phyloP scores from a whole-genome alignment of 2,113 vertebrate species.

The Rhagologus leucostigma region DNA sequence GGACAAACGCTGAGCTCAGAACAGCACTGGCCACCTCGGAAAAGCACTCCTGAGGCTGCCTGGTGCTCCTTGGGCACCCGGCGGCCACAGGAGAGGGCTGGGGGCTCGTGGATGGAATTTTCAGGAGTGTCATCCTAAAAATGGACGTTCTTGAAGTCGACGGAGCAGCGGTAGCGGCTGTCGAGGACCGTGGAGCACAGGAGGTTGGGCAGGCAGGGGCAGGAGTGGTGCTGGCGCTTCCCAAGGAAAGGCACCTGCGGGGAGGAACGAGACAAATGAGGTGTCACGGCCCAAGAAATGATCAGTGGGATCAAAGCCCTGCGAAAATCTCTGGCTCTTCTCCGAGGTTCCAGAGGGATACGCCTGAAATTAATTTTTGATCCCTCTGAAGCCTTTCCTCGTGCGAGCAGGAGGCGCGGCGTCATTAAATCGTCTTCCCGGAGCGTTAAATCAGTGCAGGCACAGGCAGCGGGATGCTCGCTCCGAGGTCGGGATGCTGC shows the following conservation, averaged over 20 bases:
- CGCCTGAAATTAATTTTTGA: background rate
- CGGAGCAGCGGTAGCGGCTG: conserved; percentile 81
- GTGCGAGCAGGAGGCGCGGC: background rate
- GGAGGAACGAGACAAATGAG: rapidly evolving
- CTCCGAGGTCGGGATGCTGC: background rate
- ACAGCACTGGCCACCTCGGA: background rate
- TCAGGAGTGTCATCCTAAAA: conserved; percentile 37
- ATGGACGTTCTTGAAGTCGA: conserved; percentile 82
- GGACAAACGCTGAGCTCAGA: background rate
- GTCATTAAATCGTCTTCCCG: background rate
- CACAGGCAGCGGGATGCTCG: rapidly evolving
- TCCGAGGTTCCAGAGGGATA: background rate
- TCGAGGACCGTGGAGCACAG: conserved; percentile 74
- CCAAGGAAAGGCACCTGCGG: conserved; percentile 81
- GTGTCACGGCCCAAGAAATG: background rate
- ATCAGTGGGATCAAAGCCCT: background rate
- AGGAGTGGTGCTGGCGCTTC: conserved; percentile 84
- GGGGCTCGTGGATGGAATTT: rapidly evolving
- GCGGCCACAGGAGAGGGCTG: background rate
- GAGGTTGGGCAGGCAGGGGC: conserved; percentile 84
- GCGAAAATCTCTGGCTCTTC: background rate
- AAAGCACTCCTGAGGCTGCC: background rate
- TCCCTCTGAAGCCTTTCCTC: background rate
- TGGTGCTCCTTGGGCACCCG: background rate
- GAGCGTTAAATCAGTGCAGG: background rate